Conservation (phyloP, 2,888 invertebrate species). For the Rotaria magnacalcarata region DNA sequence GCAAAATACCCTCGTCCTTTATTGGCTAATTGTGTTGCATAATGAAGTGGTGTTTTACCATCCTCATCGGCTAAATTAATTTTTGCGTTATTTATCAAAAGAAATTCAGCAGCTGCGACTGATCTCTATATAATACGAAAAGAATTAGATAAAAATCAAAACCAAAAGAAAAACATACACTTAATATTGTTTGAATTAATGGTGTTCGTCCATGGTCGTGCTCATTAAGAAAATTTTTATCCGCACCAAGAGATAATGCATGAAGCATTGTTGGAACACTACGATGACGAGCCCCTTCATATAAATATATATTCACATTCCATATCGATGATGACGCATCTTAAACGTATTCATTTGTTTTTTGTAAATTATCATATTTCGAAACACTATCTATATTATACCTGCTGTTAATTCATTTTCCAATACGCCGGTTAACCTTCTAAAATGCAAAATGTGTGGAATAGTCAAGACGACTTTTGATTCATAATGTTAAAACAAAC, state of each 20-base stretch:
- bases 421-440: neutral
- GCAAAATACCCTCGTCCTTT: neutral
- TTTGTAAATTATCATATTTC: neutral
- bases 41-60: slow-evolving; percentile 82
- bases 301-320: slow-evolving; percentile 70
- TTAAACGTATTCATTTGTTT: neutral
- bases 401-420: neutral
- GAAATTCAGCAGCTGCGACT: slow-evolving; percentile 86
- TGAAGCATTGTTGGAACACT: slow-evolving; percentile 84
- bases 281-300: slow-evolving; percentile 77
- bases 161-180: slow-evolving; percentile 64
- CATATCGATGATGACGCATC: slow-evolving; percentile 73
- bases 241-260: slow-evolving; percentile 78
- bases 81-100: slow-evolving; percentile 83
- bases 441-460: neutral
- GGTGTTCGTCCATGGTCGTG: slow-evolving; percentile 64
- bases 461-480: too few species aligned
- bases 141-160: neutral
- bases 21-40: slow-evolving; percentile 70
- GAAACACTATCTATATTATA: neutral
- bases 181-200: slow-evolving; percentile 77
- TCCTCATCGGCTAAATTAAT: slow-evolving; percentile 77
- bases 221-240: slow-evolving; percentile 62
- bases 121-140: slow-evolving; percentile 71
- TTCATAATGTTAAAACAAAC: neutral